These are phyloP conservation scores for Eupithecia inturbata DNA, from an alignment of 2,888 invertebrate species.

Conservation along the genomic window DNA sequence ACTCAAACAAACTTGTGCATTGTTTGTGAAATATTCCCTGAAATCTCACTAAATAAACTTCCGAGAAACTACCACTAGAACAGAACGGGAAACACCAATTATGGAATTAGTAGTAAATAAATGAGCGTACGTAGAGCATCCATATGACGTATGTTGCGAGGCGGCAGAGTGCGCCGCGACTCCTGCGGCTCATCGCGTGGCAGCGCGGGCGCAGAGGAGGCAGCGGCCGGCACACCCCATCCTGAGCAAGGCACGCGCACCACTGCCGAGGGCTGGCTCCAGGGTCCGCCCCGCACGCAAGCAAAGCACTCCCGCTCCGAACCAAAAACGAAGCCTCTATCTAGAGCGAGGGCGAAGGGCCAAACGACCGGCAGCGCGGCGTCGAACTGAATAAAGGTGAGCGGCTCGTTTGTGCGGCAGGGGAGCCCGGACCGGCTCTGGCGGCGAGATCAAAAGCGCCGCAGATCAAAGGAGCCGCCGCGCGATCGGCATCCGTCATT, in stretches of 20 bases:
- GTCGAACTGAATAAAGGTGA: constrained; percentile 82
- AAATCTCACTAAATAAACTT: not conserved
- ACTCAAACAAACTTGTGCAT: not conserved
- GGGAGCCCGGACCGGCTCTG: constrained; percentile 80
- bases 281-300: constrained; percentile 55
- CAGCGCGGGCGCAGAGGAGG: constrained; percentile 39
- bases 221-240: constrained; percentile 72
- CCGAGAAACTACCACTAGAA: not conserved
- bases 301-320: constrained; percentile 58
- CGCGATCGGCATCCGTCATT: constrained; percentile 85
- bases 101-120: constrained; percentile 24
- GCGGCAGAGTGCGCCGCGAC: constrained; percentile 51
- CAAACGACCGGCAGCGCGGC: constrained; percentile 73
- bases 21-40: constrained; percentile 12
- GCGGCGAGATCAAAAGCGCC: constrained; percentile 82
- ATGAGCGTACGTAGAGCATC: constrained; percentile 74
- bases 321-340: constrained; percentile 77
- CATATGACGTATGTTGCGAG: constrained; percentile 64
- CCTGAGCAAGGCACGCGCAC: constrained; percentile 67
- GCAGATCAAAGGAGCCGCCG: constrained; percentile 83
- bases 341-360: constrained; percentile 82
- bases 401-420: constrained; percentile 81
- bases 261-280: constrained; percentile 52
- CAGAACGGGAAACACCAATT: not conserved
- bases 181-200: constrained; percentile 53